Base-by-base conservation (phyloP, 2,888 invertebrate species). In the Plagodis pulveraria region DNA sequence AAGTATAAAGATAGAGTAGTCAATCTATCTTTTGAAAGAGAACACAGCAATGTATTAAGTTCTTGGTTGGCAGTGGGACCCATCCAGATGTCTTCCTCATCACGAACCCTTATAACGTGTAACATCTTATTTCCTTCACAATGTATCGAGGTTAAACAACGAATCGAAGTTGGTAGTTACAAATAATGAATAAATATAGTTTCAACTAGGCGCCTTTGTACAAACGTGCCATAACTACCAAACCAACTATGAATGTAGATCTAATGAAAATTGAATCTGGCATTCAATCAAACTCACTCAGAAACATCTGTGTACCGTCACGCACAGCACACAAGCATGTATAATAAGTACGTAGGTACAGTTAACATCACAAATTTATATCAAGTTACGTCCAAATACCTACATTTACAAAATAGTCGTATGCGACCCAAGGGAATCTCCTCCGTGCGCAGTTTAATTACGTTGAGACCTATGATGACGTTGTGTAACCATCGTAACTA, bases 191-290 rank as follows among this genome's bases (percentile, higher is more conserved):
- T 38, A 38, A 38, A 38, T 8, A 6, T 9, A 38, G 38, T 8
- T 8, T 5, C 1, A 38, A 22, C 22, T 22, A 22, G 22, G 22
- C 22, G 22, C 22, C 38, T 38, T 38, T 9, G 8, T 33, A 33
- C 45, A n/a, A 50, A 45, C 45, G 45, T 50, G 44, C 11, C 22
- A 7, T 43, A 8, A n/a, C 12, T 44, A 52, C 44, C 38, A 40
- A 48, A 35, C 8, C 42, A 5, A 40, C 40, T 42, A 12, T 60
- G 60, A 60, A 60, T 60, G 56, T 56, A 49, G 56, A 52, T 52
- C 60, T 60, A 60, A 60, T 60, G 56, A 60, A 60, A 60, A 60
- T 60, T 60, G 60, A 60, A 60, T 60, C 50, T 55, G 50, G 59
- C 56, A 60, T 60, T 60, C 60, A 60, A 60, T 60, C 60, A 56